Percentiles rank a stretch among this genome's conserved stretches.
phyloP scores from a whole-genome alignment of 2,888 invertebrate species.

The Hesperia comma region DNA sequence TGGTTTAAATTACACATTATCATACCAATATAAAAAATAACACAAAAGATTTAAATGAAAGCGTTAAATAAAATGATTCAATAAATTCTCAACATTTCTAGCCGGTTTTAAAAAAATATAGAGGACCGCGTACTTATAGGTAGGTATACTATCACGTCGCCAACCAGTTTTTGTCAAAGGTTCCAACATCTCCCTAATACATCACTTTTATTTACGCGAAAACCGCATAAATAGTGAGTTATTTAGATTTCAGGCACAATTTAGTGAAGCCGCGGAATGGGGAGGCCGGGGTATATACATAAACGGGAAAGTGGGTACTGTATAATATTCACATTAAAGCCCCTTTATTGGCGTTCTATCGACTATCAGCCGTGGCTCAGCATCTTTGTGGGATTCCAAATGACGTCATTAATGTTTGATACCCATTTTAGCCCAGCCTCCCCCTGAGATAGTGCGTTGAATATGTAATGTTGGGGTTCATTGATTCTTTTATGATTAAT shows the following conservation, averaged over 20 bases:
- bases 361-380: conserved; percentile 74
- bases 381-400: conserved; percentile 74
- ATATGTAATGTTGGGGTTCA: conserved; percentile 56
- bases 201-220: conserved; percentile 27
- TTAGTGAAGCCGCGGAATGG: conserved; percentile 38
- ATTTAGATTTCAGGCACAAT: conserved; percentile 36
- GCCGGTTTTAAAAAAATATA: too few relatives aligned
- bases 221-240: conserved; percentile 34
- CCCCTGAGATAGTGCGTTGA: conserved; percentile 62
- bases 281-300: conserved; percentile 40
- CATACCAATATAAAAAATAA: too few relatives aligned
- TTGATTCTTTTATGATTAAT: conserved; percentile 32
- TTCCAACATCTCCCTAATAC: not conserved
- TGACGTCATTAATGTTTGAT: conserved; percentile 78
- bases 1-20: too few relatives aligned
- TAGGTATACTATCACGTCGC: too few relatives aligned
- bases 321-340: conserved; percentile 80
- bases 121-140: too few relatives aligned
- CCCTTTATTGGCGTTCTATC: conserved; percentile 71
- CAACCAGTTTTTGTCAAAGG: not conserved
- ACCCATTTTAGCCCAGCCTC: conserved; percentile 61
- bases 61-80: too few relatives aligned
- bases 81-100: too few relatives aligned
- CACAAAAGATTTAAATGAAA: too few relatives aligned
- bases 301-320: conserved; percentile 53